These are phyloP conservation scores for Drosophila pseudotalamancana DNA, from an alignment of 2,888 invertebrate species.

Conservation along the genomic window DNA sequence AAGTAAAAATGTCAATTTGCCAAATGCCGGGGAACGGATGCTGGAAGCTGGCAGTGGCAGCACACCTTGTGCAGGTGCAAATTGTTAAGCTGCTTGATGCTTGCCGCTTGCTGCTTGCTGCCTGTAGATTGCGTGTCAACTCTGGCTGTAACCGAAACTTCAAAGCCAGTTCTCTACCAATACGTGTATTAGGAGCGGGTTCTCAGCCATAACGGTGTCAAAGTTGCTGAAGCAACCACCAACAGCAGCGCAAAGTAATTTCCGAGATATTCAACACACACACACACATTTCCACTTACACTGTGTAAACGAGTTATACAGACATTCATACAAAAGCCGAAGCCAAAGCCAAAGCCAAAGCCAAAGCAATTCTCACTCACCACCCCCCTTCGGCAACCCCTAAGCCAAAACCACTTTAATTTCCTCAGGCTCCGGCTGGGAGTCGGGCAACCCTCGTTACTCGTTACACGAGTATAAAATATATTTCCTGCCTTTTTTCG, in stretches of 20 bases:
- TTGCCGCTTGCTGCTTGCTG: slow-evolving; percentile 28
- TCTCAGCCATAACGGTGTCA: slow-evolving; percentile 54
- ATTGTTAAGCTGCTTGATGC: slow-evolving; percentile 50
- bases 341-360: no score
- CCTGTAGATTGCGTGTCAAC: slow-evolving; percentile 18
- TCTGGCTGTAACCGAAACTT: slow-evolving; percentile 32
- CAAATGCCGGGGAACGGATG: slow-evolving; percentile 66
- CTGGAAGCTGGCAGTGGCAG: slow-evolving; percentile 19
- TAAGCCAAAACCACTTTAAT: slow-evolving; percentile 74
- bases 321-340: slow-evolving; percentile 53
- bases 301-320: slow-evolving; percentile 34
- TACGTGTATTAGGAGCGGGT: slow-evolving; percentile 27
- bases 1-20: slow-evolving; percentile 76
- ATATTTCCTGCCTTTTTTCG: slow-evolving; percentile 45
- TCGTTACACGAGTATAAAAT: slow-evolving; percentile 53
- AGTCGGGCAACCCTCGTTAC: slow-evolving; percentile 53
- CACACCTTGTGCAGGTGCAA: slow-evolving; percentile 48
- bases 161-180: slow-evolving; percentile 55
- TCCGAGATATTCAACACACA: slow-evolving; percentile 61
- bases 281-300: slow-evolving; percentile 13
- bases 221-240: slow-evolving; percentile 68
- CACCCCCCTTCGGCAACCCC: slow-evolving; percentile 24
- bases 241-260: slow-evolving; percentile 71
- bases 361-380: slow-evolving; percentile 27
- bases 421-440: slow-evolving; percentile 63